Base-by-base conservation (phyloP, 2,113 vertebrate species). In the Condylura cristata region DNA sequence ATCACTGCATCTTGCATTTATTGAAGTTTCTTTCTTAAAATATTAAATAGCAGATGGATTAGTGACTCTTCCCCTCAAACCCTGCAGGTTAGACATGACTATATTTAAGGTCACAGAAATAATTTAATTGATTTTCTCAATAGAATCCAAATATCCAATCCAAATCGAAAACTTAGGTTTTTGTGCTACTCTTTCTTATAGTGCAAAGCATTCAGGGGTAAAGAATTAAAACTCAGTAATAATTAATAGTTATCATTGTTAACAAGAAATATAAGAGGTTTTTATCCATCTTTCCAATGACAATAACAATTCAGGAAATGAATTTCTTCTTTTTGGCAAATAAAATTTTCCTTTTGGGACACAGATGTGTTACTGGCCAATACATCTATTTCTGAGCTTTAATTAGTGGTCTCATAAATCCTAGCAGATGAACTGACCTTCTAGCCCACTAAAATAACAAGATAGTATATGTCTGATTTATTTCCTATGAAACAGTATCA, bases 371-470 rank as follows among this genome's bases (percentile, higher is more conserved):
- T 96, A 61, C 28, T 68, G 32, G 17, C 12, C 28, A 85, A 6
- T 9, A 96, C 11, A 79, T 94, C 68, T 91, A 46, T 32, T 90
- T 60, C 72, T 96, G 86, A 95, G 39, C 30, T 97, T 86, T 96
- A 96, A 96, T 89, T 94, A 96, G 44, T 70, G 30, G 92, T 89
- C 17, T 93, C 6, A 12, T 91, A 97, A 97, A 89, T 98, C 13
- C 2, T 58, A 22, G 20, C 58, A 34, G 71, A 51, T 0, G 58
- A 9, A 80, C 5, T 65, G 44, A 95, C 14, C 53, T 78, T 83
- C 75, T 81, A 72, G 91, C 63, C 5, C 58, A 66, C 30, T 96
- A 96, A 96, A 97, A 3, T 48, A 96, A 91, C 1, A 96, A 89
- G 60, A 89, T 58, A 46, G 2, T 61, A n/a, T 22, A 44, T 66